Base-by-base conservation (phyloP, 2,113 vertebrate species). In the Phyllostomus discolor region DNA sequence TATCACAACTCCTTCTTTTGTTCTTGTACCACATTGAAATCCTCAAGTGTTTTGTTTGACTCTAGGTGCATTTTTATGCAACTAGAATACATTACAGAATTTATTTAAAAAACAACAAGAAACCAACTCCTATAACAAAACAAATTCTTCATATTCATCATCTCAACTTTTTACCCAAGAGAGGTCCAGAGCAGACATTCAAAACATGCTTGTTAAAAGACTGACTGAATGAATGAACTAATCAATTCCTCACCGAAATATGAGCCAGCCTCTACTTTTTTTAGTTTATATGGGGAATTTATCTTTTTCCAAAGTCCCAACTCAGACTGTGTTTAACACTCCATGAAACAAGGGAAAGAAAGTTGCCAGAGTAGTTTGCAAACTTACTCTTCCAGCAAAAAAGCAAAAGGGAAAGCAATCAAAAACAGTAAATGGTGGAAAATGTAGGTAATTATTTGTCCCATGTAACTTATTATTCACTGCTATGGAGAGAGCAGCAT, bases 331-430 rank as follows among this genome's bases (percentile, higher is more conserved):
- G 41, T 83, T 97, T 94, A 96, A 91, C 48, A 93, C 79, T 70
- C 87, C 57, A 75, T 96, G 96, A 97, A 93, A 89, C 35, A 94
- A 91, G 41, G 43, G 9, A 83, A 93, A 91, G 35, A 91, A 89
- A 88, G 43, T 89, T 94, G 88, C 78, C 75, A 96, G 72, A 88
- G 22, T 67, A 48, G 97, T 97, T 96, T 97, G 91, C 95, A 86
- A 80, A 90, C 85, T 93, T 5, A 0, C 88, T 88, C 67, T 70
- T 93, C 86, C 95, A 81, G 57, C 10, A 66, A 94, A 88, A 96
- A 62, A 81, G 97, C 95, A 92, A 91, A 95, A 86, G 93, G 97
- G 94, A 98, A 98, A 98, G 97, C 73, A 97, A 98, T 99, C 97
- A 98, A 90, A 96, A 73, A 66, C 2, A 1, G 97, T 41, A 94